Conservation (phyloP, 2,797 vertebrate genomes). For the Chiloscyllium punctatum region DNA sequence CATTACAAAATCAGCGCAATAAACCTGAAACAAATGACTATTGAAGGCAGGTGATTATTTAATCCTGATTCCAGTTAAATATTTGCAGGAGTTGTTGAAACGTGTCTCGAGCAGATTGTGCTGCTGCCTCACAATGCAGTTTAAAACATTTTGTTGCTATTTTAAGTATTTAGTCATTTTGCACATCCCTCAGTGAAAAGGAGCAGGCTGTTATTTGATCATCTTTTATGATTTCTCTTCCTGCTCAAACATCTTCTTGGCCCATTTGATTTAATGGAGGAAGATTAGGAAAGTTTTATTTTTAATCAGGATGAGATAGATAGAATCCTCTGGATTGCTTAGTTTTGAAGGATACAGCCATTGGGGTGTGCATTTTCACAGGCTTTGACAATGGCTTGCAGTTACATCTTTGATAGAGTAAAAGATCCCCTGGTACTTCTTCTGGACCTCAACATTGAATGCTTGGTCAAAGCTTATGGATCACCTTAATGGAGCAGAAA, state of each 20-base stretch:
- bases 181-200: slow-evolving; percentile 36
- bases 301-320: slow-evolving; percentile 42
- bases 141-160: slow-evolving; percentile 41
- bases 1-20: slow-evolving; percentile 7
- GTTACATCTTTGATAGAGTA: not conserved
- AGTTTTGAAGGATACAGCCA: slow-evolving; percentile 44
- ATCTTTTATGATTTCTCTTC: slow-evolving; percentile 43
- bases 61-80: slow-evolving; percentile 11
- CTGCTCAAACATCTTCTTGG: slow-evolving; percentile 43
- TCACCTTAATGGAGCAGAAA: too few species aligned
- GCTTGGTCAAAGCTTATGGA: not conserved
- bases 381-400: not conserved
- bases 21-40: not conserved
- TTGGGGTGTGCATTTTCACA: not conserved
- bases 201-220: slow-evolving; percentile 38
- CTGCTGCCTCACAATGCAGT: slow-evolving; percentile 18
- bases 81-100: slow-evolving; percentile 29
- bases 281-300: slow-evolving; percentile 48
- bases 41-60: slow-evolving; percentile 30
- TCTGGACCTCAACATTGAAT: not conserved
- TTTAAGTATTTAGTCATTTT: slow-evolving; percentile 38
- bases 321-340: slow-evolving; percentile 47
- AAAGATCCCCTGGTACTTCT: not conserved
- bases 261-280: slow-evolving; percentile 45
- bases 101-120: not conserved